Conservation (phyloP, 2,797 vertebrate species). For the Crocidura indochinensis region DNA sequence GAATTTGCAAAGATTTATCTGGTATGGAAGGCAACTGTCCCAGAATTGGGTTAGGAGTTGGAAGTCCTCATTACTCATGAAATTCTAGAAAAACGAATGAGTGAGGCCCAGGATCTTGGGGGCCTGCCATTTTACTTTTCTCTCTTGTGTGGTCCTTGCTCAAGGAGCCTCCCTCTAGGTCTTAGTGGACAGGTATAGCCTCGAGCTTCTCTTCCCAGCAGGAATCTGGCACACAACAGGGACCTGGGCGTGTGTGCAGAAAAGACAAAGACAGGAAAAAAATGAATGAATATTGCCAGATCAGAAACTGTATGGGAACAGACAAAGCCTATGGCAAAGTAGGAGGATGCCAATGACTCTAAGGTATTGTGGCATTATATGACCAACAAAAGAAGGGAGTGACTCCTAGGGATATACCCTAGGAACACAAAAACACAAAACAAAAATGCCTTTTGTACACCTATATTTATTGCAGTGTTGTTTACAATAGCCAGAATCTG, state of each 20-base stretch:
- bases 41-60: background rate
- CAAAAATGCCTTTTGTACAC: too few species aligned
- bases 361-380: background rate
- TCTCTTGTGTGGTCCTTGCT: background rate
- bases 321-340: slow-evolving; percentile 15
- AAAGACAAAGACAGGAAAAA: slow-evolving; percentile 16
- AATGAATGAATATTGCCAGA: slow-evolving; percentile 43
- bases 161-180: background rate
- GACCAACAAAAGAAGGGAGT: background rate
- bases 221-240: background rate
- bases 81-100: background rate
- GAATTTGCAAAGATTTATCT: background rate
- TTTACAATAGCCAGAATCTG: too few species aligned
- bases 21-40: background rate
- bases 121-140: too few species aligned
- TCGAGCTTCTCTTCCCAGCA: background rate
- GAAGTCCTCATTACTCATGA: background rate
- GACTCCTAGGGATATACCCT: too few species aligned
- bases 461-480: too few species aligned
- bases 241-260: background rate
- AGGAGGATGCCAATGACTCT: background rate
- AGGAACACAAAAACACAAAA: too few species aligned
- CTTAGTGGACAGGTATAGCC: background rate
- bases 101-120: background rate
- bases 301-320: background rate